These are phyloP conservation scores for Hippocampus comes DNA, from an alignment of 2,113 vertebrate species.

Conservation along the genomic window DNA sequence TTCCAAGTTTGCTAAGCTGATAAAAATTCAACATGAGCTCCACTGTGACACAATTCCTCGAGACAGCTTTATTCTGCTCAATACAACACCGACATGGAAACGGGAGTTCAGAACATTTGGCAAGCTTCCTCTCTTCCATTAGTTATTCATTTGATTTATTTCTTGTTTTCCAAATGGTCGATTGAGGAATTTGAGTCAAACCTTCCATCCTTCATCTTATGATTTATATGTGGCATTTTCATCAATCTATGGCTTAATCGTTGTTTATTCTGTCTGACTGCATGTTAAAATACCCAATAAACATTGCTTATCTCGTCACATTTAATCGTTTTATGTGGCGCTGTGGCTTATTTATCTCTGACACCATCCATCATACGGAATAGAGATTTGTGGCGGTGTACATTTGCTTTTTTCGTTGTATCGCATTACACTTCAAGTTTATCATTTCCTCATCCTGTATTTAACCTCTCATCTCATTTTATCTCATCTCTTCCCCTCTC, in stretches of 20 bases:
- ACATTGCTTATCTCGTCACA: conserved; percentile 6
- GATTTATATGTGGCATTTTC: background rate
- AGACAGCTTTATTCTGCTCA: too few relatives aligned
- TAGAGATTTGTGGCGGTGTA: conserved; percentile 40
- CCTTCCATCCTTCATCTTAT: background rate
- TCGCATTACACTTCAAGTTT: conserved; percentile 47
- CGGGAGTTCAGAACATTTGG: too few relatives aligned
- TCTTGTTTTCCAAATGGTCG: too few relatives aligned
- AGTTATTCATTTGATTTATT: background rate
- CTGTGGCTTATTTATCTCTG: background rate
- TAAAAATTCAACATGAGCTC: too few relatives aligned
- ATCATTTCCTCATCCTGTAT: conserved; percentile 46
- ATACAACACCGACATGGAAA: too few relatives aligned
- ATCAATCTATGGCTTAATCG: background rate
- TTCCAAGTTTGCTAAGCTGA: too few relatives aligned
- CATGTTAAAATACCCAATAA: background rate
- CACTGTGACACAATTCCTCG: too few relatives aligned
- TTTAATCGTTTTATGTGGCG: conserved; percentile 7
- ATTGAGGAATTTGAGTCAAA: too few relatives aligned
- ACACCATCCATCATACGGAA: conserved; percentile 23
- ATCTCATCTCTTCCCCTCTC: conserved; percentile 42
- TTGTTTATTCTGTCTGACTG: background rate
- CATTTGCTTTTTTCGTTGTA: conserved; percentile 56
- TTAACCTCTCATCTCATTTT: conserved; percentile 48
- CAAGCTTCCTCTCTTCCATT: background rate